These are phyloP conservation scores for Scolopax rusticola DNA, from an alignment of 2,797 vertebrate genomes.

Conservation along the genomic window DNA sequence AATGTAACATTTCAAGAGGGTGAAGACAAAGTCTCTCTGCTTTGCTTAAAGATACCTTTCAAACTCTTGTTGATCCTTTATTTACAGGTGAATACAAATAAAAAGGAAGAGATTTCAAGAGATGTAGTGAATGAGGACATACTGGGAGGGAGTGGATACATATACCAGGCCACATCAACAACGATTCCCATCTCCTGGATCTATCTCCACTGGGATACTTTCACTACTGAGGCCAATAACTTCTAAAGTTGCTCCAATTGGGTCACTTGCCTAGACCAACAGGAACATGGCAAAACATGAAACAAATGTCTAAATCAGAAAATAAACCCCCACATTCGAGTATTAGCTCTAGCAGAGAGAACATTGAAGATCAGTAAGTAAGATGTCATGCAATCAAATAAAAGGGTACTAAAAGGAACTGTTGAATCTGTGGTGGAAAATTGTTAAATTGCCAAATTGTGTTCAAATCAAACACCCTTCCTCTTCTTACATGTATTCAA, in stretches of 20 bases:
- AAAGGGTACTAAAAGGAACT: neutral
- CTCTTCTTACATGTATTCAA: neutral
- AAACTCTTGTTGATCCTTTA: neutral
- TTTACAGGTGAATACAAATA: neutral
- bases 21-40: neutral
- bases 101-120: neutral
- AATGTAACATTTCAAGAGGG: neutral
- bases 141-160: neutral
- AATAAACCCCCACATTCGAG: neutral
- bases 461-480: neutral
- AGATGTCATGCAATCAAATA: neutral
- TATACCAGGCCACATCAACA: neutral
- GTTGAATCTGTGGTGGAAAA: neutral
- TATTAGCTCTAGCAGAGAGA: neutral
- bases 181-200: neutral
- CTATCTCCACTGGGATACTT: neutral
- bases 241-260: neutral
- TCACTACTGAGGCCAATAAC: neutral
- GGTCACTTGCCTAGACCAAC: neutral
- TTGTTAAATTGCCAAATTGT: neutral
- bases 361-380: neutral
- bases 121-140: neutral
- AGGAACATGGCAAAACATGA: neutral
- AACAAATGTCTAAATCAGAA: neutral
- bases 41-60: neutral